Evolutionary conservation across 2,888 invertebrate genomes (phyloP).

Genomic region (Agrochola macilenta): DNA sequence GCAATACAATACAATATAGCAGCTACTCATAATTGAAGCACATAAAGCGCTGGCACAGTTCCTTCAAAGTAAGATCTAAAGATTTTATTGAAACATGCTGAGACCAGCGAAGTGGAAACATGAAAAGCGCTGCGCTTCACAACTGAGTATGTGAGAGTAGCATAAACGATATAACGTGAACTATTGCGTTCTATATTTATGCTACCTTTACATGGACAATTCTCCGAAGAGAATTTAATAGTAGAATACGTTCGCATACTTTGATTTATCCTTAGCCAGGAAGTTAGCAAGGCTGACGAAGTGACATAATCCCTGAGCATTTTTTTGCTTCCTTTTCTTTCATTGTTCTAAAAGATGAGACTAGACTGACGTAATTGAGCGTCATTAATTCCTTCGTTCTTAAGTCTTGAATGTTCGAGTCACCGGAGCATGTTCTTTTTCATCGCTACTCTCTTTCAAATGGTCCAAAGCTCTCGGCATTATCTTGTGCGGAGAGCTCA

Average conservation of each 20-base stretch:
- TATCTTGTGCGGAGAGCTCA: slow-evolving; percentile 30
- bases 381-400: slow-evolving; percentile 28
- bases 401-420: slow-evolving; percentile 28
- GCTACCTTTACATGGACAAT: not conserved
- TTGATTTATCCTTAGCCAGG: slow-evolving; percentile 7
- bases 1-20: slow-evolving; percentile 5
- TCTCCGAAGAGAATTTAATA: not conserved
- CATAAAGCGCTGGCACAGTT: slow-evolving; percentile 30
- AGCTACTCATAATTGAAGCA: slow-evolving; percentile 18
- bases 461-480: slow-evolving; percentile 28
- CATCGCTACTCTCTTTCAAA: slow-evolving; percentile 40
- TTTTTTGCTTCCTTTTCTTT: slow-evolving; percentile 24
- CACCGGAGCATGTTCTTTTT: slow-evolving; percentile 42
- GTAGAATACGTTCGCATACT: slow-evolving; percentile 11
- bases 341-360: slow-evolving; percentile 25
- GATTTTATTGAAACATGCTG: slow-evolving; percentile 49
- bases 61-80: slow-evolving; percentile 30
- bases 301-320: slow-evolving; percentile 9
- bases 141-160: slow-evolving; percentile 17
- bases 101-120: slow-evolving; percentile 41
- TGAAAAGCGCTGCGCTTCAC: slow-evolving; percentile 28
- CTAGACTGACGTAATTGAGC: slow-evolving; percentile 22
- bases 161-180: not conserved
- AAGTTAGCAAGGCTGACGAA: slow-evolving; percentile 18
- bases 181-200: slow-evolving; percentile 3